phyloP scores from a whole-genome alignment of 2,113 vertebrate species.

The Psilopsiagon aurifrons region DNA sequence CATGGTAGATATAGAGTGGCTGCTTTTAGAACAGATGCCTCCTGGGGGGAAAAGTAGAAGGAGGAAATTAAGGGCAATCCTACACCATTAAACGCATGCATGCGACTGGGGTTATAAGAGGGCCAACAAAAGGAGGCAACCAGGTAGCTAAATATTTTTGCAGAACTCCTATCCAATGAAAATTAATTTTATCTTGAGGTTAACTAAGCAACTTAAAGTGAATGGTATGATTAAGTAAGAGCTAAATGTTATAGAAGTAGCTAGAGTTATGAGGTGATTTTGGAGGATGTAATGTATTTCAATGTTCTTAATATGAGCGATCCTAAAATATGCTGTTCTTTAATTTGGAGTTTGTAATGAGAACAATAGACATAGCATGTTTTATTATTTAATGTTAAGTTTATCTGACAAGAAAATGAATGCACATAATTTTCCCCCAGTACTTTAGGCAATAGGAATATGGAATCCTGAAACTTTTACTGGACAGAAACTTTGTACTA shows the following conservation, averaged over 20 bases:
- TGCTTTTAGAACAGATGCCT: constrained; percentile 71
- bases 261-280: neutral
- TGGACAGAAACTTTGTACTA: neutral
- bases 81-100: constrained; percentile 55
- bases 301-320: neutral
- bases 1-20: constrained; percentile 58
- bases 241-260: neutral
- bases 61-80: constrained; percentile 77
- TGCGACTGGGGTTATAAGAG: constrained; percentile 36
- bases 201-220: neutral
- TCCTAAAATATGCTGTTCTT: neutral
- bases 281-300: neutral
- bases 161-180: constrained; percentile 2
- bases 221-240: neutral
- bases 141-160: constrained; percentile 55
- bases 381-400: neutral
- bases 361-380: neutral
- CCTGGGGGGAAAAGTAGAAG: constrained; percentile 62
- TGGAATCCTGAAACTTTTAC: neutral
- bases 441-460: neutral
- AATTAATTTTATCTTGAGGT: constrained; percentile 28
- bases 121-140: constrained; percentile 52
- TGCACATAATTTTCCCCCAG: neutral
- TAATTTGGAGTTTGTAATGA: neutral
- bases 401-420: neutral